A percentile compares a stretch with the other conserved stretches of the same genome.
These are phyloP conservation scores for Choreutis nemorana DNA, from an alignment of 2,888 invertebrate genomes.

Conservation along the genomic window DNA sequence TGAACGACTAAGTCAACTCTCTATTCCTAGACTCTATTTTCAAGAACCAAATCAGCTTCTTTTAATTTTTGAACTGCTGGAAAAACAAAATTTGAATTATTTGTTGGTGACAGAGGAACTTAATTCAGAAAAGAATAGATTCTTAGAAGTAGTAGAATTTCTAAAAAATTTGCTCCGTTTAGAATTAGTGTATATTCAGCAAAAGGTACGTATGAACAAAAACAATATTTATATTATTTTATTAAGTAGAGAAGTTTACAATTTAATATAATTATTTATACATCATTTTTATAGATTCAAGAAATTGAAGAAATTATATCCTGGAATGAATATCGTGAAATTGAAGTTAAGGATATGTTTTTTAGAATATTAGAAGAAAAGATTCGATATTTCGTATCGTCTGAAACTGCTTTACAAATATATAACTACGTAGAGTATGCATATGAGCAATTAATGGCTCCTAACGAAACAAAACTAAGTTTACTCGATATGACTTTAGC, in stretches of 20 bases:
- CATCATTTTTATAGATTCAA: constrained; percentile 27
- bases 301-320: constrained; percentile 33
- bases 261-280: neutral
- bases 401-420: constrained; percentile 66
- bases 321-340: constrained; percentile 33
- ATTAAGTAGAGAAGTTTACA: neutral
- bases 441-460: constrained; percentile 68
- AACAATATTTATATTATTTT: constrained; percentile 8
- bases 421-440: constrained; percentile 72
- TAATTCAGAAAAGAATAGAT: constrained; percentile 41
- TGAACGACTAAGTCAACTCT: constrained; percentile 26
- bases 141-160: constrained; percentile 30
- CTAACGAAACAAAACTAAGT: constrained; percentile 68
- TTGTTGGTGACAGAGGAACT: constrained; percentile 49
- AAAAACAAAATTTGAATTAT: constrained; percentile 55
- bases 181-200: constrained; percentile 37
- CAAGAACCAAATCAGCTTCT: constrained; percentile 40
- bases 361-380: constrained; percentile 39
- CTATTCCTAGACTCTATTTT: constrained; percentile 43
- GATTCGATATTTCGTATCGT: constrained; percentile 64
- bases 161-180: constrained; percentile 29
- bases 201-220: constrained; percentile 27
- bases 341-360: constrained; percentile 41
- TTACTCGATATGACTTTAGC: constrained; percentile 68
- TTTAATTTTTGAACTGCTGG: constrained; percentile 35